These are phyloP conservation scores for Leuciscus waleckii DNA, from an alignment of 2,797 vertebrate genomes.

Conservation along the genomic window DNA sequence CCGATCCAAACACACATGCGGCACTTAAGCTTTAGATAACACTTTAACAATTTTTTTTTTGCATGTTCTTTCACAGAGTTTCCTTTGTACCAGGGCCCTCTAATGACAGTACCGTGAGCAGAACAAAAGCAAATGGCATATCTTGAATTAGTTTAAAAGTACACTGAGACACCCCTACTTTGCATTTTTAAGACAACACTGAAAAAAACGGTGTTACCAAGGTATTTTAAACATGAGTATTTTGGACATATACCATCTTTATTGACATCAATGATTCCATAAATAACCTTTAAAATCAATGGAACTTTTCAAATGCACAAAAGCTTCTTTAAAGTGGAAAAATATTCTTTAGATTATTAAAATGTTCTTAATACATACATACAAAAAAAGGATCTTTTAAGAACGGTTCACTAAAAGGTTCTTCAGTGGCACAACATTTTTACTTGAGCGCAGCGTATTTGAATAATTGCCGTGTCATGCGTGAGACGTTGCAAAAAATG, in stretches of 20 bases:
- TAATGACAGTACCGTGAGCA: background rate
- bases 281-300: background rate
- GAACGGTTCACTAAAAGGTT: too few relatives aligned
- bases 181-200: background rate
- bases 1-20: constrained; percentile 15
- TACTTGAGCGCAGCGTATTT: background rate
- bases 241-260: background rate
- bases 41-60: constrained; percentile 18
- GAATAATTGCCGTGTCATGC: background rate
- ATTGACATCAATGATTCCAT: background rate
- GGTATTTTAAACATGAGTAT: background rate
- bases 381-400: too few relatives aligned
- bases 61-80: constrained; percentile 24
- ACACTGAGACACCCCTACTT: background rate
- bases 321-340: too few relatives aligned
- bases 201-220: background rate
- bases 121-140: constrained; percentile 10
- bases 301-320: too few relatives aligned
- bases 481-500: background rate
- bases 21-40: constrained; percentile 29
- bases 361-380: too few relatives aligned
- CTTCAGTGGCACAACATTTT: background rate
- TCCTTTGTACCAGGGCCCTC: constrained; percentile 7
- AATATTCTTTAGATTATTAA: too few relatives aligned
- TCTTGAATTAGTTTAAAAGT: constrained; percentile 11